These are phyloP conservation scores for Amazona finschi DNA, from an alignment of 2,797 vertebrate species.

Conservation along the genomic window DNA sequence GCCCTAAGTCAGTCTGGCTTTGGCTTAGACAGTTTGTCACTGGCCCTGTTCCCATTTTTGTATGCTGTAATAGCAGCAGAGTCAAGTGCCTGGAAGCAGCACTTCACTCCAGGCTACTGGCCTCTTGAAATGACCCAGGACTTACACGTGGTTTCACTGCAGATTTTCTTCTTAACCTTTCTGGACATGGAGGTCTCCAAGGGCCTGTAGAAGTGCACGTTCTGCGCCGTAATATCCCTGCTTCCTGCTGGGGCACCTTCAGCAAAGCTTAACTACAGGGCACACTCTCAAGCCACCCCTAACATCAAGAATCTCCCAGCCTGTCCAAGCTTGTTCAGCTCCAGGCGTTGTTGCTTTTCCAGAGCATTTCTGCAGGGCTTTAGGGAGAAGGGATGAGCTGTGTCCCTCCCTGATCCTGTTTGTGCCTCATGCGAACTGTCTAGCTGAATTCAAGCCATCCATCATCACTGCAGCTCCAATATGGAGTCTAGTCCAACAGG, in stretches of 20 bases:
- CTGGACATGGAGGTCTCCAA: background rate
- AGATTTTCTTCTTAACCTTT: background rate
- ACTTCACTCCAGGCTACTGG: background rate
- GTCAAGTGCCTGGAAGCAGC: background rate
- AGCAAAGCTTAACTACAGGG: background rate
- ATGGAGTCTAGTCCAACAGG: background rate
- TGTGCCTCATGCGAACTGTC: background rate
- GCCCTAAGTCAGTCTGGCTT: background rate
- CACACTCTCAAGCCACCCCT: background rate
- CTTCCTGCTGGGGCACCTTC: background rate
- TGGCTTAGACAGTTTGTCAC: background rate
- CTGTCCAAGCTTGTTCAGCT: background rate
- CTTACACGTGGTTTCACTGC: background rate
- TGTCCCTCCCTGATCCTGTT: background rate
- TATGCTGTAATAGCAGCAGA: background rate
- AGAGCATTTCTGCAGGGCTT: background rate
- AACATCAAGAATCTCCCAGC: background rate
- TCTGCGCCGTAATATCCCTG: background rate
- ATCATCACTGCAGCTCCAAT: background rate
- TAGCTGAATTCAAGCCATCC: background rate
- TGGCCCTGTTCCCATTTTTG: background rate
- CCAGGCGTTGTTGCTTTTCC: background rate
- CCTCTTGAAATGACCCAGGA: background rate
- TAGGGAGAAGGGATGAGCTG: background rate
- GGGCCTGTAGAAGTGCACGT: accelerated